These are phyloP conservation scores for Mimumesa dahlbomi DNA, from an alignment of 2,888 invertebrate species.

Conservation along the genomic window DNA sequence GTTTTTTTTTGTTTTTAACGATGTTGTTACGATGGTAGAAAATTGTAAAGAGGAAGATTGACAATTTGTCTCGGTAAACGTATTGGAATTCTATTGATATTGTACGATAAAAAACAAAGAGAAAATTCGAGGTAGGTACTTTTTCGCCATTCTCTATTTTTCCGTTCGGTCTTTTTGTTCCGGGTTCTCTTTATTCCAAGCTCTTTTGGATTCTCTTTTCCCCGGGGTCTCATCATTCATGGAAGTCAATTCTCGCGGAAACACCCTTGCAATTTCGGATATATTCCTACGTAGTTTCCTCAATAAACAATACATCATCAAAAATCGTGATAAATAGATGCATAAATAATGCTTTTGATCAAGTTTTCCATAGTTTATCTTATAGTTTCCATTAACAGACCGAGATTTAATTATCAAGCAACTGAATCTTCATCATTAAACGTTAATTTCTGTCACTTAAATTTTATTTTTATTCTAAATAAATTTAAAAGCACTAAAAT, in stretches of 20 bases:
- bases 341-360: too few species aligned
- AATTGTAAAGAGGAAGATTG: too few species aligned
- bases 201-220: slow-evolving; percentile 6
- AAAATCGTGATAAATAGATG: too few species aligned
- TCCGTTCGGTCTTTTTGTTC: slow-evolving; percentile 27
- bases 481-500: too few species aligned
- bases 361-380: too few species aligned
- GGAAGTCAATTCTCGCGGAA: slow-evolving; percentile 32
- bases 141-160: slow-evolving; percentile 42
- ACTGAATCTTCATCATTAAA: too few species aligned
- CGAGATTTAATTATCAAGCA: too few species aligned
- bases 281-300: neutral
- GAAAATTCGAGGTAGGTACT: slow-evolving; percentile 45
- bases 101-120: slow-evolving; percentile 46
- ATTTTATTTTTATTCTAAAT: too few species aligned
- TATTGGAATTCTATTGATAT: slow-evolving; percentile 18
- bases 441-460: too few species aligned
- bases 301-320: too few species aligned
- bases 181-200: slow-evolving; percentile 27
- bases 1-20: neutral
- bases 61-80: slow-evolving; percentile 2
- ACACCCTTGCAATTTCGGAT: slow-evolving; percentile 5
- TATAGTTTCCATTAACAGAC: too few species aligned
- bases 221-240: slow-evolving; percentile 37
- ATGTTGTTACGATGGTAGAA: too few species aligned